Evolutionary conservation across 2,797 vertebrate species (phyloP).

Genomic region (Gallinago stenura): DNA sequence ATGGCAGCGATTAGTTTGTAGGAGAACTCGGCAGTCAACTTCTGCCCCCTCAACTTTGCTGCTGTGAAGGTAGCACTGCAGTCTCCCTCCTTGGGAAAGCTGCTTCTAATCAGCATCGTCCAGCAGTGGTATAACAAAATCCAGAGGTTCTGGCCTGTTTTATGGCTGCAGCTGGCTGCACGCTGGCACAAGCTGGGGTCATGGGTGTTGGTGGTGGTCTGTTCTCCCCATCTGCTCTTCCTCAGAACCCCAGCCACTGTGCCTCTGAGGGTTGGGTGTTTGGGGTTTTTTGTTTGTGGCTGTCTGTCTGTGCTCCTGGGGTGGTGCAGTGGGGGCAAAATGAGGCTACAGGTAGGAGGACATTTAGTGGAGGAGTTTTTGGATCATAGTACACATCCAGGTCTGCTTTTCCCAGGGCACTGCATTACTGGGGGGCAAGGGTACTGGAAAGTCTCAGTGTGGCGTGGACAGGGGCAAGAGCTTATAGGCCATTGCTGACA

Average conservation of each 20-base stretch:
- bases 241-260: not conserved
- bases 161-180: not conserved
- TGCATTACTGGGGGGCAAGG: rapidly evolving
- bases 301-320: not conserved
- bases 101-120: not conserved
- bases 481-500: not conserved
- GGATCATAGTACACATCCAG: not conserved
- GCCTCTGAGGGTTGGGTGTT: not conserved
- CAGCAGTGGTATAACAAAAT: not conserved
- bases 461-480: not conserved
- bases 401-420: not conserved
- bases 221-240: not conserved
- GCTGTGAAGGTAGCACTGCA: not conserved
- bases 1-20: not conserved
- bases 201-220: not conserved
- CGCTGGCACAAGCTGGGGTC: not conserved
- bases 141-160: not conserved
- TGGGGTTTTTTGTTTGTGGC: not conserved
- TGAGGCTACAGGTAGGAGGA: not conserved
- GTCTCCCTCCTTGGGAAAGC: not conserved
- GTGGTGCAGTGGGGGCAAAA: not conserved
- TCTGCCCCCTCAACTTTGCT: not conserved
- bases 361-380: not conserved
- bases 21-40: not conserved
- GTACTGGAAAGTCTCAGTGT: not conserved